phyloP scores from a whole-genome alignment of 2,797 vertebrate species.

The Labroides dimidiatus region DNA sequence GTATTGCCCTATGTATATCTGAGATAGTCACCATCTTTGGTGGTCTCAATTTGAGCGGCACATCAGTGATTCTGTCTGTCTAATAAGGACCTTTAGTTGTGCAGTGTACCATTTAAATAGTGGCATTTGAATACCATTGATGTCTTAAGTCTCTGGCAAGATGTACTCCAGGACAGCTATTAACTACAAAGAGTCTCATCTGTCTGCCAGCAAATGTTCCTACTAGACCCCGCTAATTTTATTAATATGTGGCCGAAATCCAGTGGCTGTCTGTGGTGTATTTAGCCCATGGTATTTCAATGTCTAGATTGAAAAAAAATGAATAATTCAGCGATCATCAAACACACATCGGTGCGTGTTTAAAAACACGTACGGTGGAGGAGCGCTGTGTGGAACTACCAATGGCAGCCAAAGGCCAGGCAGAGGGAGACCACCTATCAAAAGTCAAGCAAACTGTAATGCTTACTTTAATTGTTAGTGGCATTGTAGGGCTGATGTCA shows the following conservation, averaged over 20 bases:
- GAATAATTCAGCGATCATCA: slow-evolving; percentile 85
- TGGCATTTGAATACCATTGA: slow-evolving; percentile 82
- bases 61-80: slow-evolving; percentile 75
- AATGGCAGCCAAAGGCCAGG: slow-evolving; percentile 78
- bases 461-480: slow-evolving; percentile 76
- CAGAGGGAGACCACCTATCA: slow-evolving; percentile 73
- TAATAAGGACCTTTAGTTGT: slow-evolving; percentile 73
- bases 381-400: slow-evolving; percentile 61
- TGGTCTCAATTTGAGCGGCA: slow-evolving; percentile 67
- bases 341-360: slow-evolving; percentile 79
- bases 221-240: slow-evolving; percentile 78
- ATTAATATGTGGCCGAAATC: slow-evolving; percentile 81
- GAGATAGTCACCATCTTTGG: slow-evolving; percentile 63
- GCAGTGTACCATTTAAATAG: slow-evolving; percentile 76
- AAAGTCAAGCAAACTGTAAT: slow-evolving; percentile 52
- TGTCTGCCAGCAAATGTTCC: slow-evolving; percentile 78
- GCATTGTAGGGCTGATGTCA: slow-evolving; percentile 65
- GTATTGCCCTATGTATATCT: slow-evolving; percentile 18
- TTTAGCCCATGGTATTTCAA: slow-evolving; percentile 82
- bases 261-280: slow-evolving; percentile 74
- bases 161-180: slow-evolving; percentile 78
- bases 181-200: slow-evolving; percentile 83
- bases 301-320: slow-evolving; percentile 78
- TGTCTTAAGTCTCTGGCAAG: slow-evolving; percentile 76
- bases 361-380: slow-evolving; percentile 70